Evolutionary conservation across 2,113 vertebrate genomes (phyloP).

Genomic region (Pseudolaguvia tuberculata): DNA sequence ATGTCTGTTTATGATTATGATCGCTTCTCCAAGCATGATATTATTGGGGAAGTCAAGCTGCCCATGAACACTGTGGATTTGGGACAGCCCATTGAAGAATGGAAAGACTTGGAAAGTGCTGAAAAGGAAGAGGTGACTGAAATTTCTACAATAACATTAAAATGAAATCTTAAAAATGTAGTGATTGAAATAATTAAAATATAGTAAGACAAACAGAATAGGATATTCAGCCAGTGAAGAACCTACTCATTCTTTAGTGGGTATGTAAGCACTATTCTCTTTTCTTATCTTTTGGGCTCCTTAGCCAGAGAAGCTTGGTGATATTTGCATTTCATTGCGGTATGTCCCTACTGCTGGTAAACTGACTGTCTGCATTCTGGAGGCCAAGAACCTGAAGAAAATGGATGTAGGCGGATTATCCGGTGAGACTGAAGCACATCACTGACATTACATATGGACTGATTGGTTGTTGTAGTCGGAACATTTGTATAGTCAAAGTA

Average conservation of each 20-base stretch:
- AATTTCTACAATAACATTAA: background rate
- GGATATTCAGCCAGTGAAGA: background rate
- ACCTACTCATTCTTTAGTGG: background rate
- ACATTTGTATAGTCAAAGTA: too few relatives aligned
- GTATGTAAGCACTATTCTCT: background rate
- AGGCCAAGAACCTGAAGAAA: conserved; percentile 99
- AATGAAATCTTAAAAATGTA: conserved; percentile 1
- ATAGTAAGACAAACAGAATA: background rate
- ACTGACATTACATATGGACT: background rate
- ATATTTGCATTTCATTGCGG: conserved; percentile 95
- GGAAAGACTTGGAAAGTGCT: conserved; percentile 88
- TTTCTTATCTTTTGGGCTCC: background rate
- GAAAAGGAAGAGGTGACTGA: conserved; percentile 90
- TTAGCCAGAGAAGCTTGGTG: conserved; percentile 96
- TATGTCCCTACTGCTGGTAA: conserved; percentile 96
- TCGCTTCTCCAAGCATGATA: conserved; percentile 96
- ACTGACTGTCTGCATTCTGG: conserved; percentile 95
- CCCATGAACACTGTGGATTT: conserved; percentile 95
- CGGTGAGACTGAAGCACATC: conserved; percentile 62
- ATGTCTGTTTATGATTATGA: conserved; percentile 98
- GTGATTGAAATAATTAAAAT: background rate
- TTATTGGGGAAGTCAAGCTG: conserved; percentile 92
- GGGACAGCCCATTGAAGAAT: conserved; percentile 92
- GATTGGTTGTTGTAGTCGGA: too few relatives aligned
- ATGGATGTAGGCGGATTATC: conserved; percentile 98